Evolutionary conservation across 2,113 vertebrate genomes (phyloP), one percentile per base, ranked within the genome.

Genomic region (Acanthisitta chloris): DNA sequence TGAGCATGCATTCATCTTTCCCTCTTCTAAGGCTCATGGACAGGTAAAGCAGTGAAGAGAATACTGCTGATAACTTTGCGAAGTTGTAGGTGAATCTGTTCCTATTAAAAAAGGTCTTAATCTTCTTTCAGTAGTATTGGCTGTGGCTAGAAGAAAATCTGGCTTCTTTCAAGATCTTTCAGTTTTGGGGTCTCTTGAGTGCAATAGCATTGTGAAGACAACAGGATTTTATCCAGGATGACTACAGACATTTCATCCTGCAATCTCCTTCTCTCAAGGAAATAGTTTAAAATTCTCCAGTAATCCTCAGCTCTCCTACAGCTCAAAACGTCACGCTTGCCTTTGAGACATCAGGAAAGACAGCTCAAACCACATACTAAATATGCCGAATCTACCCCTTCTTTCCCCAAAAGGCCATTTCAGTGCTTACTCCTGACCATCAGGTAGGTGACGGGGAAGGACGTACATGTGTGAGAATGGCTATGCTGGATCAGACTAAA

Each of bases 401-500:
- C 2, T 55, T 87, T 67, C 40, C 15, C 3, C 19, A 38, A 59
- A 91, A 86, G 19, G 4, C 5, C 19, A 14, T 59, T 67, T 72
- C 78, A 87, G 12, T 64, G 38, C 38, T 84, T 59, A 14, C 6
- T 81, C 7, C n/a, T 71, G 59, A 49, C 46, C 59, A 40, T 40
- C 40, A 67, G 9, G 6, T 25, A 59, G 55, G n/a, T 59, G 40
- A 81, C 59, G 31, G 24, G 14, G 43, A 58, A 65, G n/a, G 20
- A n/a, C 0, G 1, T n/a, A n/a, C 0, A 0, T 2, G 2, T 59
- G 14, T 36, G 31, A 91, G 40, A 86, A 16, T 1, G 6, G 17
- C 38, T 67, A 9, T 25, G 4, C 20, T 78, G 42, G 17, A 58
- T 73, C 20, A 66, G 20, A 61, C 10, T 69, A 45, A 48, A 70